Evolutionary conservation across 2,113 vertebrate genomes (phyloP).

Genomic region (Rhinoderma darwinii): DNA sequence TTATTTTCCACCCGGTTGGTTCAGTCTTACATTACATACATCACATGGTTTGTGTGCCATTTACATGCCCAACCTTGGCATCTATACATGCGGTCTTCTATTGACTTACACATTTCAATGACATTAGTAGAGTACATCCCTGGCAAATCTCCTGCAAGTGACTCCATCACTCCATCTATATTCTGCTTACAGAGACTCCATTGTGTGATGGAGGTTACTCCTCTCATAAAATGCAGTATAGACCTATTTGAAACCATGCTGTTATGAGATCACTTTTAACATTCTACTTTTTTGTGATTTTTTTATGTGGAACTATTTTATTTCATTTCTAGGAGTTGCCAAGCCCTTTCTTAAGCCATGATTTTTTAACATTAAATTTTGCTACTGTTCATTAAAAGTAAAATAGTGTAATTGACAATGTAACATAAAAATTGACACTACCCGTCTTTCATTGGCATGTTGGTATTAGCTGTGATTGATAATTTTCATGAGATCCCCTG

Average conservation of each 20-base stretch:
- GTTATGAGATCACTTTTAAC: conserved; percentile 12
- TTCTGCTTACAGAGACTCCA: background rate
- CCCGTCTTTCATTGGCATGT: background rate
- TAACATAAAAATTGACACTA: too few relatives aligned
- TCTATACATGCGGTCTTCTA: background rate
- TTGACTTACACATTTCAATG: background rate
- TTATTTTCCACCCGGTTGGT: background rate
- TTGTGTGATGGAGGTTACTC: background rate
- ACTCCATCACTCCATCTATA: conserved; percentile 3
- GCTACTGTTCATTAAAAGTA: too few relatives aligned
- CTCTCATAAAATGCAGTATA: conserved; percentile 4
- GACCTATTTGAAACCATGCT: background rate
- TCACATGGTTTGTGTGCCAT: background rate
- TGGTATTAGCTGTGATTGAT: background rate
- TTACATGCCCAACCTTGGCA: background rate
- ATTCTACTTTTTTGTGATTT: conserved; percentile 2
- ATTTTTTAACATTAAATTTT: background rate
- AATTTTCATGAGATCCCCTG: too few relatives aligned
- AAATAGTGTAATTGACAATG: too few relatives aligned
- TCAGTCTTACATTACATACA: background rate
- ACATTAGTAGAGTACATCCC: background rate
- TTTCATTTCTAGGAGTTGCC: background rate
- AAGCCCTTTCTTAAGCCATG: background rate
- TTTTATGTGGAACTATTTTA: conserved; percentile 16
- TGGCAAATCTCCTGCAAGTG: background rate